Base-by-base conservation (phyloP, 2,797 vertebrate genomes). In the Halcyon leucocephala region DNA sequence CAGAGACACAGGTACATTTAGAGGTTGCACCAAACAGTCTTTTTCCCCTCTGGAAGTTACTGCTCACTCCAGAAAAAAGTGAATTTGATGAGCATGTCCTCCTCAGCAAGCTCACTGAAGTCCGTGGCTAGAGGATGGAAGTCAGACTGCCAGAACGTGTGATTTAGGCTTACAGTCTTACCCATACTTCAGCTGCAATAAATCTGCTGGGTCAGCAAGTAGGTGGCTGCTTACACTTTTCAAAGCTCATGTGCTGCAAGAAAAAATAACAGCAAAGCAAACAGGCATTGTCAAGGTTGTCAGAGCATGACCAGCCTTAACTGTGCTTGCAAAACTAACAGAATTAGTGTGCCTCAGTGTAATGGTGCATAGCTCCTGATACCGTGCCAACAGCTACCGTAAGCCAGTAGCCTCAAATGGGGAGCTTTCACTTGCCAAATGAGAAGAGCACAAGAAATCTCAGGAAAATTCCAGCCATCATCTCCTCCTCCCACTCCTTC, bases 241-340 rank as follows among this genome's bases (percentile, higher is more conserved):
- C 41, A 89, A 39, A 89, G 71, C 64, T 60, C 41, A 66, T 67
- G 48, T 31, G 49, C 14, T 81, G 82, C 29, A 52, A 64, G 41
- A 55, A 77, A 74, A 88, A 77, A 26, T 42, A 82, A 57, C 76
- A 95, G 66, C 58, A 85, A 92, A 89, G 74, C 48, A 79, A 89
- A 13, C 3, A n/a, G 60, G 44, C 84, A 71, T 22, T 10, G 4
- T 19, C 60, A 80, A 67, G 71, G 44, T 20, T 82, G 55, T 64
- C 74, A 82, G 41, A 94, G 64, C 70, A 37, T 42, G 69, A 95
- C 52, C 67, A 85, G 74, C 35, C 81, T 86, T 55, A 86, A 70
- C 35, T 73, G 58, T 79, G 70, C 71, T 51, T 70, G 71, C 73
- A 96, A 90, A 94, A 29, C 51, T 57, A 92, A 82, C 39, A 80